A percentile compares a stretch with the other conserved stretches of the same genome.
Conservation (phyloP, 2,113 vertebrate genomes). For the Caranx ignobilis region DNA sequence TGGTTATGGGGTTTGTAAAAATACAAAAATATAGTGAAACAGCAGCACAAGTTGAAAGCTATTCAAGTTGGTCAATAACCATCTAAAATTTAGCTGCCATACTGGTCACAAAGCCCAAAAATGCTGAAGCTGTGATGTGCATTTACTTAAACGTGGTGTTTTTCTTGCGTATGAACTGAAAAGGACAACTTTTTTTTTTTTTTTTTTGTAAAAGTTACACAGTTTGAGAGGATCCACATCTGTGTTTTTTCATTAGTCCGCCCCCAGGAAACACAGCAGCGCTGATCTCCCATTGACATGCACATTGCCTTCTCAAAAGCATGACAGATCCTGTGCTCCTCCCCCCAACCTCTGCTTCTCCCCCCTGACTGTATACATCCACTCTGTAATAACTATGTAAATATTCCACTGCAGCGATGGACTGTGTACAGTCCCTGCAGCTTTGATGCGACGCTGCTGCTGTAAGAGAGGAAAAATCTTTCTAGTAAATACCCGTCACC, state of each 20-base stretch:
- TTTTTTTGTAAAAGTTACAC: not conserved
- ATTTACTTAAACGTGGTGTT: not conserved
- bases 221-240: not conserved
- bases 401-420: constrained; percentile 45
- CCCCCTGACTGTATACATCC: constrained; percentile 39
- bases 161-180: not conserved
- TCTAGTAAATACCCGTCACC: not conserved
- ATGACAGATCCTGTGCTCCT: constrained; percentile 15
- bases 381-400: constrained; percentile 53
- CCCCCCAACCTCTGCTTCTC: not conserved
- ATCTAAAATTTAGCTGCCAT: too few relatives aligned
- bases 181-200: not conserved
- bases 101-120: too few relatives aligned
- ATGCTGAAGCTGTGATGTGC: too few relatives aligned
- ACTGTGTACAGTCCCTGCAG: not conserved
- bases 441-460: constrained; percentile 41
- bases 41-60: too few relatives aligned
- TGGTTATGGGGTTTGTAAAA: too few relatives aligned
- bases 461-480: constrained; percentile 15
- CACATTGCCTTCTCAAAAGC: constrained; percentile 4
- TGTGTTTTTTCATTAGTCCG: not conserved
- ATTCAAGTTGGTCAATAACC: too few relatives aligned
- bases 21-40: too few relatives aligned
- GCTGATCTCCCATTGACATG: constrained; percentile 7
- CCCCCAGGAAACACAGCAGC: not conserved